These are phyloP conservation scores for Corapipo altera DNA, from an alignment of 2,113 vertebrate species.

Conservation along the genomic window DNA sequence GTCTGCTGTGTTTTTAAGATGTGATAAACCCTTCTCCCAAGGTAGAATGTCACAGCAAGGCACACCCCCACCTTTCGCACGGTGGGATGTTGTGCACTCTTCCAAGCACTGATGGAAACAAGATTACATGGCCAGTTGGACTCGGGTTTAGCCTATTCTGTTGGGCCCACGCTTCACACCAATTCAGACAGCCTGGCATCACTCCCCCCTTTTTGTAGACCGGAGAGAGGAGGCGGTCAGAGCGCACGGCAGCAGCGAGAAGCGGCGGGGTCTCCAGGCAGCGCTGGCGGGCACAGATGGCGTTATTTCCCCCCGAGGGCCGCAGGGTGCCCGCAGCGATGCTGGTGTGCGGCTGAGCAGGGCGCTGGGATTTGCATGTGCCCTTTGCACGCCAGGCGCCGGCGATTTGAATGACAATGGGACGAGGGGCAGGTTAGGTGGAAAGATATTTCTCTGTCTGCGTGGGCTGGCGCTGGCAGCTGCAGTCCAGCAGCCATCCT, in stretches of 20 bases:
- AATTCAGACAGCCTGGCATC: neutral
- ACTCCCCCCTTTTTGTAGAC: neutral
- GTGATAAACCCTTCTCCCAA: neutral
- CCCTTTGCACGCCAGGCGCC: neutral
- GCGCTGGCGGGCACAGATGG: neutral
- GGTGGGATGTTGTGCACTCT: fast-evolving
- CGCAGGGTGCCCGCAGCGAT: neutral
- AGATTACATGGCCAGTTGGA: neutral
- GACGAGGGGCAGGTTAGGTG: slow-evolving; percentile 25
- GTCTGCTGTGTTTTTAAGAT: neutral
- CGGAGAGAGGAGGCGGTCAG: neutral
- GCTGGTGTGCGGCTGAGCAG: neutral
- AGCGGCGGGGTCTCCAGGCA: neutral
- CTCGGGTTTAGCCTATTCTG: neutral
- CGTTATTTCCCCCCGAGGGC: neutral
- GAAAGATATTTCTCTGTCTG: neutral
- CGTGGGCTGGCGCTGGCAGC: slow-evolving; percentile 49
- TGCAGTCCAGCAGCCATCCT: slow-evolving; percentile 28
- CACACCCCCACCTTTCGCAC: neutral
- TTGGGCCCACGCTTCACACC: neutral
- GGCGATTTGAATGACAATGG: slow-evolving; percentile 35
- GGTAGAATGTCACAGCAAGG: neutral
- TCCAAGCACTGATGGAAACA: neutral
- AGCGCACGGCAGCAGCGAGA: neutral
- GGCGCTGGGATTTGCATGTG: neutral